Evolutionary conservation across 2,113 vertebrate species (phyloP), one percentile per base, ranked within the genome.

Genomic region (Microcebus murinus): DNA sequence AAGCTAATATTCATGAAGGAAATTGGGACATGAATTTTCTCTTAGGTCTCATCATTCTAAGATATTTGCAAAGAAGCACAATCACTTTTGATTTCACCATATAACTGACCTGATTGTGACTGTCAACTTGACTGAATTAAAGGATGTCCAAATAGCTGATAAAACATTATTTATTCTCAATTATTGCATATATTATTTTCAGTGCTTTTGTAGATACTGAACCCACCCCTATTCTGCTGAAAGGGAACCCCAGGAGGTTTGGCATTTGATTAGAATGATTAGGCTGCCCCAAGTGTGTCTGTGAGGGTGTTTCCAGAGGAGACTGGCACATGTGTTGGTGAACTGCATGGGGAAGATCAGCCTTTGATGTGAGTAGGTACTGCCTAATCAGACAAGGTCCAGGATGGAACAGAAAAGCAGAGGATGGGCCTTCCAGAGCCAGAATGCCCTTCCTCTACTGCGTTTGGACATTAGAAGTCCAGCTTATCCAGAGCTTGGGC

Each of bases 311-410:
- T 34, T 67, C 65, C 31, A 34, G 13, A 67, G 29, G 27, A 36
- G 25, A 36, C 1, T 18, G 20, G 13, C 29, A 17, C 20, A 3
- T 31, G 6, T 45, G 65, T 67, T 17, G 34, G 23, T 27, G 17
- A 8, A 34, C 23, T 61, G 4, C 21, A 12, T 67, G 2, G 45
- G 25, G 8, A 8, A 50, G 13, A 42, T 9, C 3, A 18, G 52
- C 12, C 55, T 12, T 76, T 9, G 25, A 55, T 55, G 20, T 55
- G 12, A 12, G 21, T 9, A 42, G 14, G 6, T 18, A 55, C 20
- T 13, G 34, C 25, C 18, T 18, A 65, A 3, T 39, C 13, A 8
- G 1, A 4, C 29, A 0, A 4, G 9, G 13, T 3, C 48, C 25
- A 0, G 4, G 6, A 14, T 67, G n/a, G 5, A 67, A 59, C 10